Evolutionary conservation across 1,140 invertebrate genomes (phyloP).

Genomic region (Tetramorium simillimum): DNA sequence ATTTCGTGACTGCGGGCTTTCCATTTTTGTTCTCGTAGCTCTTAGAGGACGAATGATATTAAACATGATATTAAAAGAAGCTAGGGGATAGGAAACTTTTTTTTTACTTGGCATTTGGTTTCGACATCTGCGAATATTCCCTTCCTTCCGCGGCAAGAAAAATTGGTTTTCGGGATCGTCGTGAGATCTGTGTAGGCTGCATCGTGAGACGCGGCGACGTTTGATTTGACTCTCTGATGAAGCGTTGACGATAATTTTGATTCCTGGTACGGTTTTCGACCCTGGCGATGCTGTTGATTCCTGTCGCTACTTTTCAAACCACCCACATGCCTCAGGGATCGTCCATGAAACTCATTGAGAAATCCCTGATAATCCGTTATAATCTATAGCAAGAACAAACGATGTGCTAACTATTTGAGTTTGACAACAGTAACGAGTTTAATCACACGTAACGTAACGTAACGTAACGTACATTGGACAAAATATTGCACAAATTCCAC

Average conservation of each 20-base stretch:
- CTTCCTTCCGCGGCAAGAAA: slow-evolving; percentile 87
- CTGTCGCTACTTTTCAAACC: neutral
- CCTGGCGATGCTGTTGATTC: slow-evolving; percentile 19
- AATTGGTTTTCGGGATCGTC: slow-evolving; percentile 89
- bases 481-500: neutral
- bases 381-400: slow-evolving; percentile 59
- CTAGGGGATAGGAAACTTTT: neutral
- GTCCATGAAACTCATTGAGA: slow-evolving; percentile 71
- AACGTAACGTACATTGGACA: no score
- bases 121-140: slow-evolving; percentile 93
- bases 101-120: slow-evolving; percentile 91
- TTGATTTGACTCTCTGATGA: slow-evolving; percentile 31
- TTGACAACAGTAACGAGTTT: no score
- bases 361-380: slow-evolving; percentile 77
- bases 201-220: slow-evolving; percentile 21
- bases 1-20: neutral
- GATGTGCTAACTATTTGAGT: neutral
- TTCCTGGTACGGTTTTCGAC: neutral
- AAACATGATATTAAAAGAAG: neutral
- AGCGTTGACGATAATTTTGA: neutral
- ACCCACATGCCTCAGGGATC: slow-evolving; percentile 68
- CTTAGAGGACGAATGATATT: neutral
- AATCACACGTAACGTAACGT: no score
- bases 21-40: neutral
- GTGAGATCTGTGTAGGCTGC: slow-evolving; percentile 79